A percentile compares a stretch with the other conserved stretches of the same genome.
These are phyloP conservation scores for Rosalia funebris DNA, from an alignment of 2,888 invertebrate genomes.

Conservation along the genomic window DNA sequence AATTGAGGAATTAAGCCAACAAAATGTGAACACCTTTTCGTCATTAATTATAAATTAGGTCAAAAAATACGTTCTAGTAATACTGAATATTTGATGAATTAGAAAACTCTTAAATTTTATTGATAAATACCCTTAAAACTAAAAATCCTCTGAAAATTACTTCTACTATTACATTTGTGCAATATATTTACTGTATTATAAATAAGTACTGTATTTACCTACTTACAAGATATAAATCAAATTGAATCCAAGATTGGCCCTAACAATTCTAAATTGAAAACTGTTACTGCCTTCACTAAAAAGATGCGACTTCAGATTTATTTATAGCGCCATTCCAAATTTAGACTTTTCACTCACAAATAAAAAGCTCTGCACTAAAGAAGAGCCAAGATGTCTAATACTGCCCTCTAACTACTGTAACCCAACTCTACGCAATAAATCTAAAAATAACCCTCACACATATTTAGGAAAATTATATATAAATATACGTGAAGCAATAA, in stretches of 20 bases:
- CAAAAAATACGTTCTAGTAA: too few species aligned
- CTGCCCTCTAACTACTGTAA: slow-evolving; percentile 48
- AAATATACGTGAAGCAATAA: slow-evolving; percentile 1
- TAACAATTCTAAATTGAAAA: slow-evolving; percentile 36
- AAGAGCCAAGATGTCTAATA: slow-evolving; percentile 35
- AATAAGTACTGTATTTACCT: slow-evolving; percentile 1
- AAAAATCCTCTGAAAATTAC: too few species aligned
- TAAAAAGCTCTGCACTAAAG: slow-evolving; percentile 31
- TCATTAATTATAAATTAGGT: slow-evolving; percentile 1
- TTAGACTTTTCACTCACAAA: slow-evolving; percentile 48
- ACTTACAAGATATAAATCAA: slow-evolving; percentile 30
- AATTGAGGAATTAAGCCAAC: slow-evolving; percentile 5
- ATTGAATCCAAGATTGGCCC: slow-evolving; percentile 29
- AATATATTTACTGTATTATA: background rate
- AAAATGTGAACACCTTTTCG: slow-evolving; percentile 16
- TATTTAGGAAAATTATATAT: slow-evolving; percentile 21
- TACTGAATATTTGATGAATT: too few species aligned
- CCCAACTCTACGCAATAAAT: slow-evolving; percentile 28
- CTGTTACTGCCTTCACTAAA: slow-evolving; percentile 40
- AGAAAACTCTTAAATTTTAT: too few species aligned
- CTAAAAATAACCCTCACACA: slow-evolving; percentile 31
- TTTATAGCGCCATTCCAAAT: slow-evolving; percentile 56
- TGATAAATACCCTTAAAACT: too few species aligned
- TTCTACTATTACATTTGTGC: too few species aligned
- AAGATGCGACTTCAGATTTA: slow-evolving; percentile 48